Evolutionary conservation across 2,113 vertebrate species (phyloP).

Genomic region (Serilophus lunatus): DNA sequence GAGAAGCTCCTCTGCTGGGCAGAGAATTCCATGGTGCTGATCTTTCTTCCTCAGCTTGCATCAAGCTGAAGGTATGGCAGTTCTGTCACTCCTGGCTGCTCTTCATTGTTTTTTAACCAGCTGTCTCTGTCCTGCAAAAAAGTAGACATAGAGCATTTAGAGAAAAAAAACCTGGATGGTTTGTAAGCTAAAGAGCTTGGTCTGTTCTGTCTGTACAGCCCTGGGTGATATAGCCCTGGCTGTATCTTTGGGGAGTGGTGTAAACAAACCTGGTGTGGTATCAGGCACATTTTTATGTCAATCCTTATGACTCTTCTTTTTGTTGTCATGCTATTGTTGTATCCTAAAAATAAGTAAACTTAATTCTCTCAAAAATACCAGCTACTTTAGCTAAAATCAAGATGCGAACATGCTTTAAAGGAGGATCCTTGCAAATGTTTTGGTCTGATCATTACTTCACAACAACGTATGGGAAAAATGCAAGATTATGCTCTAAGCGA

Average conservation of each 20-base stretch:
- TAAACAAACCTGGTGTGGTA: background rate
- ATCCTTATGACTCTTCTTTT: background rate
- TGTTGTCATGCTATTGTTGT: background rate
- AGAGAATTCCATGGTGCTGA: background rate
- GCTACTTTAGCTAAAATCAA: background rate
- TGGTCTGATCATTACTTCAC: background rate
- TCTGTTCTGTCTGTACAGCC: background rate
- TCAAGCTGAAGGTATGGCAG: background rate
- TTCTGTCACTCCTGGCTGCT: background rate
- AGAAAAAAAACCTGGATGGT: background rate
- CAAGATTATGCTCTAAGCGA: background rate
- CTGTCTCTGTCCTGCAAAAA: background rate
- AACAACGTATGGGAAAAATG: background rate
- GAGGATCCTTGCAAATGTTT: background rate
- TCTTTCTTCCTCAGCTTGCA: background rate
- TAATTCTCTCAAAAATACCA: background rate
- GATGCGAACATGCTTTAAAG: background rate
- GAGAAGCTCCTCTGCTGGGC: background rate
- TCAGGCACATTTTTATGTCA: background rate
- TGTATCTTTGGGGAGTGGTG: background rate
- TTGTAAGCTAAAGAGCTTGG: background rate
- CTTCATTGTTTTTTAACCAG: background rate
- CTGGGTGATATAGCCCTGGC: background rate
- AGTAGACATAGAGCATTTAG: background rate
- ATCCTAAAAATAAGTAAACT: background rate